A percentile compares a stretch with the other conserved stretches of the same genome.
These are phyloP conservation scores for Dicyrtomina minuta DNA, from an alignment of 2,888 invertebrate species.

Conservation along the genomic window DNA sequence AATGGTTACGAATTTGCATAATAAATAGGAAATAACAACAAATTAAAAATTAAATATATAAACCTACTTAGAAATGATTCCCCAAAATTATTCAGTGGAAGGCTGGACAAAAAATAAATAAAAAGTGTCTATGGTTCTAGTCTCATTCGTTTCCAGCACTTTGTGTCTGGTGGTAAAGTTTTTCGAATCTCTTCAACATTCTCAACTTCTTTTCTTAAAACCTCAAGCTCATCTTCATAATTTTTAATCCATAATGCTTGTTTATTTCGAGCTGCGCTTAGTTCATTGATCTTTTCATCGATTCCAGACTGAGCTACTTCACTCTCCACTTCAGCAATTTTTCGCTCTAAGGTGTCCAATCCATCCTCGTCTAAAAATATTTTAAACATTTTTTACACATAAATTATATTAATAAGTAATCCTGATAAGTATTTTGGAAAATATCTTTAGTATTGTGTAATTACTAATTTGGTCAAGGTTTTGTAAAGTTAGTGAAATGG, in stretches of 20 bases:
- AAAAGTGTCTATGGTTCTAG: conserved; percentile 64
- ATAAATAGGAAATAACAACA: too few relatives aligned
- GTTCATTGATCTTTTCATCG: conserved; percentile 71
- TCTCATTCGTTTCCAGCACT: conserved; percentile 74
- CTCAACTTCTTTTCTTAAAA: conserved; percentile 72
- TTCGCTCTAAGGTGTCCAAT: conserved; percentile 62
- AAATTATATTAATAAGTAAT: conserved; percentile 19
- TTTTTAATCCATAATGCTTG: conserved; percentile 59
- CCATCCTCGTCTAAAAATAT: conserved; percentile 56
- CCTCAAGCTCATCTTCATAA: conserved; percentile 68
- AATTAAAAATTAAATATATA: too few relatives aligned
- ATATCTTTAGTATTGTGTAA: conserved; percentile 30
- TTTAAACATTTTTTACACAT: too few relatives aligned
- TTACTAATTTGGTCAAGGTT: conserved; percentile 69
- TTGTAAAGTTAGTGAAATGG: conserved; percentile 73
- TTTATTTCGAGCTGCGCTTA: conserved; percentile 69
- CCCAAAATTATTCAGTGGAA: too few relatives aligned
- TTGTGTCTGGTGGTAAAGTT: conserved; percentile 69
- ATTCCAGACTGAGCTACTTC: conserved; percentile 72
- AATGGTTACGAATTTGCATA: too few relatives aligned
- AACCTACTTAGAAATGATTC: too few relatives aligned
- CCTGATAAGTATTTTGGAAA: not conserved
- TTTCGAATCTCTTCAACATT: conserved; percentile 79
- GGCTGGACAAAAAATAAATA: too few relatives aligned
- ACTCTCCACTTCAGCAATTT: conserved; percentile 69